These are phyloP conservation scores for Vombatus ursinus DNA, from an alignment of 2,113 vertebrate genomes.

Conservation along the genomic window DNA sequence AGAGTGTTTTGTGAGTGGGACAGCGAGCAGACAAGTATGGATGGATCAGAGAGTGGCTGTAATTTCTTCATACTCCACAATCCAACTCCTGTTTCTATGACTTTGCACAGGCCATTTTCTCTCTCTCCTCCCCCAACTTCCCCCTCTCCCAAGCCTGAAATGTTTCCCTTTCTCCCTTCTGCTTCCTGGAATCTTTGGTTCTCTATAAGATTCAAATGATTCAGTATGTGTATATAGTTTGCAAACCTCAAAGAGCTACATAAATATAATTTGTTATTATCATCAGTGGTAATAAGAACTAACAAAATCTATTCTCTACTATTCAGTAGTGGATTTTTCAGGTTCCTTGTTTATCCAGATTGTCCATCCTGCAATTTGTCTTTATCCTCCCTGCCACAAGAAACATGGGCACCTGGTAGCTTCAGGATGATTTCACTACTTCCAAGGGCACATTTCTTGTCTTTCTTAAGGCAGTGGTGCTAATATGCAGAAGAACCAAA, in stretches of 20 bases:
- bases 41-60: not conserved
- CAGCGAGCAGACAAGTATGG: not conserved
- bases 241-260: not conserved
- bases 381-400: not conserved
- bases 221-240: not conserved
- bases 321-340: not conserved
- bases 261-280: not conserved
- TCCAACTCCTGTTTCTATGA: not conserved
- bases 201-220: not conserved
- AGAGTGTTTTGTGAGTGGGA: not conserved
- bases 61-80: not conserved
- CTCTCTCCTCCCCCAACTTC: too few relatives aligned
- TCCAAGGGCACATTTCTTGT: not conserved
- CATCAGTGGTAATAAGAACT: not conserved
- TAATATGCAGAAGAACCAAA: not conserved
- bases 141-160: not conserved
- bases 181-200: not conserved
- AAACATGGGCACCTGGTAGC: not conserved
- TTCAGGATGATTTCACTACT: not conserved
- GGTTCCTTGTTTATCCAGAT: not conserved
- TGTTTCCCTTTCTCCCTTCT: not conserved
- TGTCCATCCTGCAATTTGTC: not conserved
- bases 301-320: not conserved
- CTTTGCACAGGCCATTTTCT: not conserved
- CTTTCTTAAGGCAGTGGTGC: not conserved